These are phyloP conservation scores for Ostrea denselamellosa DNA, from an alignment of 1,140 invertebrate genomes.

Conservation along the genomic window DNA sequence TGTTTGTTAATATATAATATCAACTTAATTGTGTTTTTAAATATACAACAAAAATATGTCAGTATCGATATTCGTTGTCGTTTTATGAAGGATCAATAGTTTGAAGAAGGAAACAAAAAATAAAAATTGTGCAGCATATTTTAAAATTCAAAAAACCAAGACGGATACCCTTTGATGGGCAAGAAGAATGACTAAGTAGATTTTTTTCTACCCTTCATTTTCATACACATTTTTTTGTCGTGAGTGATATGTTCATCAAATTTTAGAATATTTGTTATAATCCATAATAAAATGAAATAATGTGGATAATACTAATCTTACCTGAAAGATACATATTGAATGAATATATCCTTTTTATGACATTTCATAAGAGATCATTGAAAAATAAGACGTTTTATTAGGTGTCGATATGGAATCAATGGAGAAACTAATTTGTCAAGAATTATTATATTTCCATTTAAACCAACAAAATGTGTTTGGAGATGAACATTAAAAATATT, in stretches of 20 bases:
- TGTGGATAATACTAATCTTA: slow-evolving; percentile 1
- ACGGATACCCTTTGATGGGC: neutral
- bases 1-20: no score
- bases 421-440: slow-evolving; percentile 13
- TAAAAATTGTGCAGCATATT: neutral
- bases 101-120: neutral
- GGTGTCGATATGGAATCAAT: slow-evolving; percentile 13
- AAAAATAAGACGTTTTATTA: slow-evolving; percentile 31
- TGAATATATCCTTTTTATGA: slow-evolving; percentile 27
- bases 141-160: neutral
- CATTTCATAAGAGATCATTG: neutral
- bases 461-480: neutral
- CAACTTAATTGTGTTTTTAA: no score
- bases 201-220: neutral
- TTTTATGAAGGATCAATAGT: no score
- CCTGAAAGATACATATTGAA: slow-evolving; percentile 38
- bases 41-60: no score
- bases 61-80: no score
- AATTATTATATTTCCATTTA: slow-evolving; percentile 32
- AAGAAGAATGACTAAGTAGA: neutral
- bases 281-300: neutral
- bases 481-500: slow-evolving; percentile 30
- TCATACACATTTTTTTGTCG: neutral
- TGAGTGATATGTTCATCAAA: neutral
- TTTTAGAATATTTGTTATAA: neutral